Conservation (phyloP, 2,113 vertebrate genomes). For the Ptychochromis oligacanthus region DNA sequence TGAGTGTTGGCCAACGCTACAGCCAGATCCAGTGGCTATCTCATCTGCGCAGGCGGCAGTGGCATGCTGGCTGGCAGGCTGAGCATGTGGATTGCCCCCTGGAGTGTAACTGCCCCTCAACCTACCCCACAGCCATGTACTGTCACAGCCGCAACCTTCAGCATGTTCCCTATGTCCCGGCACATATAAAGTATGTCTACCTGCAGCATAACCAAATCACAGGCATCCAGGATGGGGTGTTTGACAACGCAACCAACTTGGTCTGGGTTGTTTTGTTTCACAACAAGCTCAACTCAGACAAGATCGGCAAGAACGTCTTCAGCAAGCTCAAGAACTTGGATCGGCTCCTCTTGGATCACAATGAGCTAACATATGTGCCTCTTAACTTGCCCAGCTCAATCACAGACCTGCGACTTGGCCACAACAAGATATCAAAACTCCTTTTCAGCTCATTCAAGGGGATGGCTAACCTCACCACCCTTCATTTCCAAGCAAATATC, state of each 20-base stretch:
- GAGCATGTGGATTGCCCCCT: slow-evolving; percentile 83
- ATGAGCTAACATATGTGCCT: slow-evolving; percentile 88
- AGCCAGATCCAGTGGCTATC: slow-evolving; percentile 65
- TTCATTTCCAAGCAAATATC: slow-evolving; percentile 87
- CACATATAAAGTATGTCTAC: slow-evolving; percentile 94
- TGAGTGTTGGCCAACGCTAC: slow-evolving; percentile 46
- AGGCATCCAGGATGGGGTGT: slow-evolving; percentile 87
- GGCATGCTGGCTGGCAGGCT: slow-evolving; percentile 24
- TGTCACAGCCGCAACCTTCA: slow-evolving; percentile 91
- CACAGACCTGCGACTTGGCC: slow-evolving; percentile 84
- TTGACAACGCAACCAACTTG: slow-evolving; percentile 91
- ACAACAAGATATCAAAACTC: slow-evolving; percentile 90
- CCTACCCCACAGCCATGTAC: slow-evolving; percentile 92
- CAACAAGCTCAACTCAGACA: slow-evolving; percentile 89
- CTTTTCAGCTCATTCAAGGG: slow-evolving; percentile 81
- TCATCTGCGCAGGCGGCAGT: slow-evolving; percentile 45
- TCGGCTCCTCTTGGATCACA: slow-evolving; percentile 88
- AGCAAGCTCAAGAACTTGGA: slow-evolving; percentile 87
- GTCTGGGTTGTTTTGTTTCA: slow-evolving; percentile 91
- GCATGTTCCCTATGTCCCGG: slow-evolving; percentile 87
- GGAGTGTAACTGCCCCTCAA: slow-evolving; percentile 90
- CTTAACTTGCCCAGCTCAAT: slow-evolving; percentile 87
- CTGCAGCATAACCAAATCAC: slow-evolving; percentile 91
- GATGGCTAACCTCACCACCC: slow-evolving; percentile 83
- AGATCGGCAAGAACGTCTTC: slow-evolving; percentile 88